These are phyloP conservation scores for Disparrhopalites patrizii DNA, from an alignment of 2,888 invertebrate species.

Conservation along the genomic window DNA sequence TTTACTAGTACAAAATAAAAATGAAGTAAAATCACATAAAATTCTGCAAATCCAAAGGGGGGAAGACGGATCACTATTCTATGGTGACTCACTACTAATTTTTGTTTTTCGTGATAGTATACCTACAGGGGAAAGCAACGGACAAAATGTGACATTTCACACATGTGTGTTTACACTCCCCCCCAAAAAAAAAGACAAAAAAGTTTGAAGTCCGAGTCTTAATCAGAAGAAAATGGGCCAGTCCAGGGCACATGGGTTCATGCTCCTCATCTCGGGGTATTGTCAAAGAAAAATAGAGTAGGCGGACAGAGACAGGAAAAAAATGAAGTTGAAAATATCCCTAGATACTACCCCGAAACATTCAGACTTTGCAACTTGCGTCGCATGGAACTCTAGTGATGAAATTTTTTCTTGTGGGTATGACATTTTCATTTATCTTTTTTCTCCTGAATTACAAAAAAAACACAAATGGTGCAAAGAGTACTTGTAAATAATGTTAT, in stretches of 20 bases:
- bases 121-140: too few species aligned
- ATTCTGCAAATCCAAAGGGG: too few species aligned
- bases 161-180: too few species aligned
- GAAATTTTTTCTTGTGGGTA: conserved; percentile 89
- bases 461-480: too few species aligned
- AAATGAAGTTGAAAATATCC: conserved; percentile 78
- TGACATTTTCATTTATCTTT: conserved; percentile 43
- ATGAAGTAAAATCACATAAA: not conserved
- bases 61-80: not conserved
- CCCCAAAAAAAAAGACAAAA: too few species aligned
- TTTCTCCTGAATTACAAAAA: too few species aligned
- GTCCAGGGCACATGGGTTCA: not conserved
- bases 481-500: too few species aligned
- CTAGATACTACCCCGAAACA: conserved; percentile 71
- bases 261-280: not conserved
- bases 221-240: not conserved
- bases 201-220: too few species aligned
- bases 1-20: not conserved
- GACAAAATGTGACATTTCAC: too few species aligned
- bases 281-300: not conserved
- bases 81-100: not conserved
- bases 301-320: conserved; percentile 19
- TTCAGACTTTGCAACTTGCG: conserved; percentile 76
- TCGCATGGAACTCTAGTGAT: conserved; percentile 90
- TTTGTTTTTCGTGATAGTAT: too few species aligned